These are phyloP conservation scores for Sebastiscus tertius DNA, from an alignment of 2,797 vertebrate species.

Conservation along the genomic window DNA sequence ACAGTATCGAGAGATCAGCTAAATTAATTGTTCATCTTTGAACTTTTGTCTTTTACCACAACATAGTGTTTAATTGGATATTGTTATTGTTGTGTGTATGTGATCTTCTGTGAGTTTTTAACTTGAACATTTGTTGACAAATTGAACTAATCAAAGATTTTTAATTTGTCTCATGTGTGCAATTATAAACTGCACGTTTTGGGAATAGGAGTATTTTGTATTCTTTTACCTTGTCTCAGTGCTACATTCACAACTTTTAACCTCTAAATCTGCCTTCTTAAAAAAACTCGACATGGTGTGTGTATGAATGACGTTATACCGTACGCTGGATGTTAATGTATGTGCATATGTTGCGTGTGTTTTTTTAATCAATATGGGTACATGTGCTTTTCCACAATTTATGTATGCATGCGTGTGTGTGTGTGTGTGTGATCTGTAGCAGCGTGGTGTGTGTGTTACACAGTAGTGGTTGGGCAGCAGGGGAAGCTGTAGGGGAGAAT, in stretches of 20 bases:
- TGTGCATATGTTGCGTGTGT: background rate
- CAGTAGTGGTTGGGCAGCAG: slow-evolving; percentile 58
- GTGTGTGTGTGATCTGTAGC: background rate
- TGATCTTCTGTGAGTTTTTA: background rate
- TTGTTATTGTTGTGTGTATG: background rate
- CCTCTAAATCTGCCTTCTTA: background rate
- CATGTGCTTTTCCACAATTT: background rate
- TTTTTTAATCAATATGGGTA: background rate
- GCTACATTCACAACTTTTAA: background rate
- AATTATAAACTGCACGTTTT: background rate
- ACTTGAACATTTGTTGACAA: background rate
- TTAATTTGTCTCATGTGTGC: background rate
- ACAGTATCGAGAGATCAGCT: background rate
- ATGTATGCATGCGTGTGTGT: background rate
- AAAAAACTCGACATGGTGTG: background rate
- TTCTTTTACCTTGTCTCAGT: background rate
- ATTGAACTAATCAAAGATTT: background rate
- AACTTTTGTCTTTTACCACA: background rate
- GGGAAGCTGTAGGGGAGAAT: slow-evolving; percentile 70
- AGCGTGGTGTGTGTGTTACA: slow-evolving; percentile 7
- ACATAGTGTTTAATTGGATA: background rate
- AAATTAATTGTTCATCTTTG: background rate
- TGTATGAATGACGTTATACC: background rate
- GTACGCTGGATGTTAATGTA: background rate
- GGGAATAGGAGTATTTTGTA: background rate